Evolutionary conservation across 2,888 invertebrate genomes (phyloP), one percentile per base, ranked within the genome.

Genomic region (Drosophila formosana): DNA sequence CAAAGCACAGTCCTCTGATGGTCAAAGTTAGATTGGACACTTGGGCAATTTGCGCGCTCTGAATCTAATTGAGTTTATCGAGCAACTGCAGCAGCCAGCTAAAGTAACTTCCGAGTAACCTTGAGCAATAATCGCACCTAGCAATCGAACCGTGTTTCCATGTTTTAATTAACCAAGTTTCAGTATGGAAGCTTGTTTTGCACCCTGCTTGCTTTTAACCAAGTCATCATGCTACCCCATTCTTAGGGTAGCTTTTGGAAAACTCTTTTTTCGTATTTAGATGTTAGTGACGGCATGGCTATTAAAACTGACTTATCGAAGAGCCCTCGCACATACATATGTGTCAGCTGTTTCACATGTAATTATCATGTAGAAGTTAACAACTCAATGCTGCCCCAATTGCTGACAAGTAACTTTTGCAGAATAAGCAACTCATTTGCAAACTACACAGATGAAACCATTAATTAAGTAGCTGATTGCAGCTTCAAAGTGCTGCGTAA

Each of bases 11-110:
- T 57, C 72, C 69, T 34, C 58, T 82, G 90, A 91, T 90, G 89
- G 88, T 68, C 85, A 91, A 91, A 90, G 90, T 90, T 91, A 91
- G 89, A 91, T 91, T 90, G 87, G 88, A 84, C 79, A 85, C 84
- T 89, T 89, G 80, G 68, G 75, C 73, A 80, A 89, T 89, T 90
- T 86, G 79, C 78, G 72, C 73, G 76, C 85, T 88, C 89, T 89
- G 90, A 85, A 88, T 82, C 80, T 90, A 90, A 90, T 91, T 90
- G 87, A 90, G 90, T 79, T 80, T 76, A 77, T 75, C 76, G 84
- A 87, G 75, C 88, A 80, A 76, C 64, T 56, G 39, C 67, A 75
- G 62, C 60, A 86, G 66, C 52, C 67, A 53, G 58, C 52, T 55
- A 65, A 68, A 74, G 45, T 23, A 11, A 3, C 5, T 41, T 5